phyloP scores from a whole-genome alignment of 2,888 invertebrate genomes.

The Bellardia bayeri region DNA sequence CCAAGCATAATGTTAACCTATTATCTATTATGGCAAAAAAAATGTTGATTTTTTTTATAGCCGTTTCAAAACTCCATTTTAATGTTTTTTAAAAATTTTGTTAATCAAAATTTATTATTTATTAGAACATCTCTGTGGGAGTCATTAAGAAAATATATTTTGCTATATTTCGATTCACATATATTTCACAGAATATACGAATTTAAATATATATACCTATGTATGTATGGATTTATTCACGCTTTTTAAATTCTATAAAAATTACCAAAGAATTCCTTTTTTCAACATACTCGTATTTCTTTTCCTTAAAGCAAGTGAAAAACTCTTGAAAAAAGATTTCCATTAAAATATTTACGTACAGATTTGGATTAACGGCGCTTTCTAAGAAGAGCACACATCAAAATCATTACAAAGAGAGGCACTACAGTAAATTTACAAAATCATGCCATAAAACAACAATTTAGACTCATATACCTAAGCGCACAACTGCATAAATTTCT shows the following conservation, averaged over 20 bases:
- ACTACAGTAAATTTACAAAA: slow-evolving; percentile 22
- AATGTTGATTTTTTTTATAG: too few species aligned
- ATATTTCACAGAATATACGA: neutral
- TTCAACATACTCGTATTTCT: neutral
- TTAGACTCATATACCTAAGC: neutral
- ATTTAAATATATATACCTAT: neutral
- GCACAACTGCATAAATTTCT: slow-evolving; percentile 31
- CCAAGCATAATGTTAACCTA: too few species aligned
- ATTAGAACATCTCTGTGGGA: too few species aligned
- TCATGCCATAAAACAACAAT: slow-evolving; percentile 12
- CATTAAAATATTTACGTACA: slow-evolving; percentile 18
- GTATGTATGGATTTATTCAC: neutral
- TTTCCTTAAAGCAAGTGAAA: neutral
- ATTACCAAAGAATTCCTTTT: too few species aligned
- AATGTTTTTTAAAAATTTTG: too few species aligned
- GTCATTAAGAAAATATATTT: too few species aligned
- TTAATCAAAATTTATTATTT: too few species aligned
- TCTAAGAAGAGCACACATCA: slow-evolving; percentile 52
- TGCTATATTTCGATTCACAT: too few species aligned
- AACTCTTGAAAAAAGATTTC: slow-evolving; percentile 24
- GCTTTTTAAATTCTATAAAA: neutral
- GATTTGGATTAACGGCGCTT: slow-evolving; percentile 57
- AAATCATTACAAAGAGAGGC: slow-evolving; percentile 27
- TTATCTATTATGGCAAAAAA: too few species aligned
- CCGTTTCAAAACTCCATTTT: too few species aligned